A percentile compares a stretch with the other conserved stretches of the same genome.
phyloP scores from a whole-genome alignment of 1,140 invertebrate species.

The Drosophila tsacasi region DNA sequence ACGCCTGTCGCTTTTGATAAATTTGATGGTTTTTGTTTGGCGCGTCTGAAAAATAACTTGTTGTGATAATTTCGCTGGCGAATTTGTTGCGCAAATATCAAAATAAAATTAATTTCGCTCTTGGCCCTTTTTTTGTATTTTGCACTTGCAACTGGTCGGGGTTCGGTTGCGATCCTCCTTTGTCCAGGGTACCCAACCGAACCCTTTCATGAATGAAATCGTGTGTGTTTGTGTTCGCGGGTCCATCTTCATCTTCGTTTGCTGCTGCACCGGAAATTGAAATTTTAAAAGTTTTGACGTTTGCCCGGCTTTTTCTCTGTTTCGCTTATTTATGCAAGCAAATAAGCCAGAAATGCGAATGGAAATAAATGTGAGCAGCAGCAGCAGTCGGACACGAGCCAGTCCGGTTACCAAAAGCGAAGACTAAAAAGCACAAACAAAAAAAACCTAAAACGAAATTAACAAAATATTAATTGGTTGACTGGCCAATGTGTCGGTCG shows the following conservation, averaged over 20 bases:
- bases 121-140: background rate
- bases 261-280: conserved; percentile 73
- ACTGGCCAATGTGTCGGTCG: conserved; percentile 41
- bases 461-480: conserved; percentile 76
- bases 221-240: background rate
- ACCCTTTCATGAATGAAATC: conserved; percentile 54
- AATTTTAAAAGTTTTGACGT: conserved; percentile 83
- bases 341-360: conserved; percentile 61
- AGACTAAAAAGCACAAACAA: background rate
- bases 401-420: conserved; percentile 7
- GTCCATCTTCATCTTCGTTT: conserved; percentile 13
- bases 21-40: conserved; percentile 59
- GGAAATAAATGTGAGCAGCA: conserved; percentile 33
- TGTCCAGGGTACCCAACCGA: background rate
- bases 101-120: conserved; percentile 79
- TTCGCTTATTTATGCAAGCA: conserved; percentile 75
- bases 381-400: conserved; percentile 60
- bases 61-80: conserved; percentile 76
- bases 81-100: conserved; percentile 82
- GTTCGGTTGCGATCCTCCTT: conserved; percentile 2
- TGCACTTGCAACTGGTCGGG: conserved; percentile 21
- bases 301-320: conserved; percentile 58
- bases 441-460: conserved; percentile 51
- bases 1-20: conserved; percentile 79
- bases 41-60: conserved; percentile 74